These are phyloP conservation scores for Meliscaeva auricollis DNA, from an alignment of 2,888 invertebrate genomes.

Conservation along the genomic window DNA sequence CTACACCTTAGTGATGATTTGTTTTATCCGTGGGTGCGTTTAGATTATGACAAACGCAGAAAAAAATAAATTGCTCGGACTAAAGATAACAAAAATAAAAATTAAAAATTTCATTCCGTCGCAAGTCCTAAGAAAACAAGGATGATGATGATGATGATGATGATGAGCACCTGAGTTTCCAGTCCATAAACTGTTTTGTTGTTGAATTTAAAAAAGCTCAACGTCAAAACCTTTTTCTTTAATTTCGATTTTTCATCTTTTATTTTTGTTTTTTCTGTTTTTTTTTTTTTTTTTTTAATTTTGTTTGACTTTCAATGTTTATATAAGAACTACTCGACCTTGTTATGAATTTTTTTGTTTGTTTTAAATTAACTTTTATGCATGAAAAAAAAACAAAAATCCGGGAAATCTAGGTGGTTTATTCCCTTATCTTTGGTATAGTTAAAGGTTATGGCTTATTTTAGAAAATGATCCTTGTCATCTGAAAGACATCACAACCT, in stretches of 20 bases:
- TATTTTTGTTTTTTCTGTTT: no score
- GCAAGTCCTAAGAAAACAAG: constrained; percentile 17
- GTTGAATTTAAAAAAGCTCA: constrained; percentile 1
- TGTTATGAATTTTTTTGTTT: neutral
- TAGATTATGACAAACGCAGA: neutral
- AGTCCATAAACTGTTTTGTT: neutral
- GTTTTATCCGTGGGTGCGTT: constrained; percentile 15
- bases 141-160: neutral
- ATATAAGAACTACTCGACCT: neutral
- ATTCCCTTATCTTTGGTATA: neutral
- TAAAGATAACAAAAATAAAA: neutral
- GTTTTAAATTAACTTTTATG: constrained; percentile 6
- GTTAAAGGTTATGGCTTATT: constrained; percentile 16
- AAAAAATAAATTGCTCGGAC: neutral
- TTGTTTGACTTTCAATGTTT: neutral
- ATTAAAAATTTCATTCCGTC: neutral
- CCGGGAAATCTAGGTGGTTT: neutral
- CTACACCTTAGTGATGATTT: constrained; percentile 3
- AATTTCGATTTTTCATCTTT: neutral
- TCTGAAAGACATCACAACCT: constrained; percentile 29
- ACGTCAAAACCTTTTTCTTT: neutral
- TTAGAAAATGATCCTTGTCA: constrained; percentile 17
- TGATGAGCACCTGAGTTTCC: constrained; percentile 7
- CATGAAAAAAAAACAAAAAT: neutral
- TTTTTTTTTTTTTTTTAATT: no score